Base-by-base conservation (phyloP, 2,888 invertebrate genomes). In the Eucera pruinosa region DNA sequence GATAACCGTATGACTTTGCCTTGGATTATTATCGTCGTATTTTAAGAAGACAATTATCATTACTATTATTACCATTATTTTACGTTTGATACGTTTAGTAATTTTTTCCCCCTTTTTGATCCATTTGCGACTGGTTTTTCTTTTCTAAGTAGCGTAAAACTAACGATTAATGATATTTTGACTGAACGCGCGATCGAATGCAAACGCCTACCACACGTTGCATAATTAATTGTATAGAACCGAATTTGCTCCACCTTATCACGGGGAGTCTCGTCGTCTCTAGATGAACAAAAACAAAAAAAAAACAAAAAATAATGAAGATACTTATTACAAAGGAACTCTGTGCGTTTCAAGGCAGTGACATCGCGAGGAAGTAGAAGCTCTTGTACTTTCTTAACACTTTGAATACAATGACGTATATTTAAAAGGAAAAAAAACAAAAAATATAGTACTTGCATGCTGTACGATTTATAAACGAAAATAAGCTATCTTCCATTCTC, bases 381-480 rank as follows among this genome's bases (percentile, higher is more conserved):
- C 64, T 79, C 72, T 78, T 66, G 60, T 78, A 74, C 69, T 70
- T 84, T 84, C 69, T 68, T 80, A 78, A 78, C 48, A 62, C 69
- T 84, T 78, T 78, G 50, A 61, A 73, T 71, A 78, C 68, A 65
- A 55, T 57, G 48, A 71, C 48, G 15, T 45, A 62, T 62, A 33
- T 61, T 30, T 47, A 15, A 30, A 58, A 52, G n/a, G 47, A 33
- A 45, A n/a, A n/a, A n/a, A n/a, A n/a, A 33, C 33, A 7, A 33
- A 52, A 20, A 61, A 50, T 25, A 69, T 61, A 57, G 57, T 78
- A 70, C 58, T 64, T 68, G 54, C 54, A 70, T 75, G 60, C 55
- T 50, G 60, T 65, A 71, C 68, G n/a, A 58, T 72, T 64, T 72
- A 52, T 71, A 62, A 57, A 62, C 11, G 18, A 62, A n/a, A 43